A percentile compares a stretch with the other conserved stretches of the same genome.
These are phyloP conservation scores for Gymnocephalus cernua DNA, from an alignment of 2,113 vertebrate genomes.

Conservation along the genomic window DNA sequence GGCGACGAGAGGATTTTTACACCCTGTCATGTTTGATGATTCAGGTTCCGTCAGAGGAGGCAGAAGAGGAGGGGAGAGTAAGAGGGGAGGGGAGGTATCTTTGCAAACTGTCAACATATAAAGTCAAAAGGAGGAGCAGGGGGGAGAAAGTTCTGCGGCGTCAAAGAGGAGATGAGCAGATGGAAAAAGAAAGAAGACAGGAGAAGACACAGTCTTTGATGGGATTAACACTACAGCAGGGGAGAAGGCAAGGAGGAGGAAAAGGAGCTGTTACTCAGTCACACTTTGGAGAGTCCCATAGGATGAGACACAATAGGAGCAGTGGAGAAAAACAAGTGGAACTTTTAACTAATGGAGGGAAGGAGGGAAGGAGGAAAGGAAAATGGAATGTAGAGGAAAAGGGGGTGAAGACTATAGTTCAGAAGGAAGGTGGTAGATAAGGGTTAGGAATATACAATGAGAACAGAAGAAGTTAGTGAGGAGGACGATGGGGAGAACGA, in stretches of 20 bases:
- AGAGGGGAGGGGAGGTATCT: not conserved
- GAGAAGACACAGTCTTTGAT: constrained; percentile 23
- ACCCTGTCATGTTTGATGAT: constrained; percentile 36
- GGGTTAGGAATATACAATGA: no score
- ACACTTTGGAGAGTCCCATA: constrained; percentile 41
- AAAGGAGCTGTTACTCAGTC: constrained; percentile 26
- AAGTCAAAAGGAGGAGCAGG: constrained; percentile 38
- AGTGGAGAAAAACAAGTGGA: constrained; percentile 31
- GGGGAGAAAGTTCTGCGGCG: constrained; percentile 34
- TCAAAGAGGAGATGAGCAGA: constrained; percentile 28
- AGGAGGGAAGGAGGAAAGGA: not conserved
- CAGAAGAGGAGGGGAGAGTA: not conserved
- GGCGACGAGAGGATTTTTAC: constrained; percentile 1
- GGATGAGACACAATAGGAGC: constrained; percentile 32
- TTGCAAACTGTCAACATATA: constrained; percentile 13
- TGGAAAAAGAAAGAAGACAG: constrained; percentile 21
- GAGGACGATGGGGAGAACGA: not conserved
- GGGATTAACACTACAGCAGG: constrained; percentile 30
- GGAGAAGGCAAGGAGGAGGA: constrained; percentile 12
- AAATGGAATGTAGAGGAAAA: not conserved
- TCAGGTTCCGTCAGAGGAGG: constrained; percentile 20
- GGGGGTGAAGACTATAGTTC: no score
- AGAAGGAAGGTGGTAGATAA: not conserved
- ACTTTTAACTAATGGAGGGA: constrained; percentile 2
- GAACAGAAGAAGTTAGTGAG: no score